Evolutionary conservation across 2,113 vertebrate genomes (phyloP), one percentile per base, ranked within the genome.

Genomic region (Acanthochromis polyacanthus): DNA sequence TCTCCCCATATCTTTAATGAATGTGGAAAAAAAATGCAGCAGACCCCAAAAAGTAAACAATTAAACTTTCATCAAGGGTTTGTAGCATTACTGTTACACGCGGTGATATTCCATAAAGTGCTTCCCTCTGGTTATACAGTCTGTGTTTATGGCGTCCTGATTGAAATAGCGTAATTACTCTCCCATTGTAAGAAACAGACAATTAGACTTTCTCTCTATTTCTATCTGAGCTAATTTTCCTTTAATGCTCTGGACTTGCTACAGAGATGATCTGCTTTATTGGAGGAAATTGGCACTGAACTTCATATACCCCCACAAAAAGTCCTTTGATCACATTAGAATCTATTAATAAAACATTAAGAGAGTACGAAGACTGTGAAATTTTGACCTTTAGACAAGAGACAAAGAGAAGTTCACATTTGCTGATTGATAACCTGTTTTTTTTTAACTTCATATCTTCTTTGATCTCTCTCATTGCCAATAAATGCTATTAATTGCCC

Each of bases 41-140:
- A 10, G 43, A 25, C 3, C 19, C 52, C n/a, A 62, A 72, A 68
- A 79, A 73, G 53, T 77, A 81, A 81, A 85, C 61, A 75, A 81
- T 81, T 62, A 80, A 78, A 82, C 25, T 78, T 87, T 82, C 32
- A 83, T 86, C 75, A 78, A 71, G 77, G 74, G 45, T 64, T 82
- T 61, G 56, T 1, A 36, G 56, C 61, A 23, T 64, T 83, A 53
- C 14, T 72, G 46, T 25, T 23, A 52, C 38, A 4, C 58, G 48
- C 55, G 43, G 52, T 53, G 75, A 75, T 78, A 58, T 58, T 36
- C 32, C 59, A 56, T 71, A 36, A 30, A 60, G 55, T n/a, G 16
- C 57, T 56, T 51, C 66, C 82, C 28, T 40, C 53, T 69, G 59
- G 80, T 70, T 73, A 60, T 20, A 67, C n/a, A n/a, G 28, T 46